A percentile compares a stretch with the other conserved stretches of the same genome.
Evolutionary conservation across 2,797 vertebrate species (phyloP).

Genomic region (Anguilla pacifica): DNA sequence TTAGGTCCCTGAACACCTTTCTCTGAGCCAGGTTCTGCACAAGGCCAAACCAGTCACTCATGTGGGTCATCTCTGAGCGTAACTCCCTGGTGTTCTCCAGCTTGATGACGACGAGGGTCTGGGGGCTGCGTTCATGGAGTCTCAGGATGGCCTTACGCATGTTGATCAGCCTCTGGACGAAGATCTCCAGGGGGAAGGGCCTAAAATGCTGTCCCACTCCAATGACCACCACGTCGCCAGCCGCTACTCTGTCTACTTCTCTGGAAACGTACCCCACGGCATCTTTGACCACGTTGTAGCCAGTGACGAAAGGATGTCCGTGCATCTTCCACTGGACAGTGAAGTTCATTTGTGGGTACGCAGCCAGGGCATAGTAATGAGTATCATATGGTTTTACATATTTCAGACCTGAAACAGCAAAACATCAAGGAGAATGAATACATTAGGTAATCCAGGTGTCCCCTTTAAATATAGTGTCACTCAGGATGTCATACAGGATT

Average conservation of each 20-base stretch:
- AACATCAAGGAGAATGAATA: neutral
- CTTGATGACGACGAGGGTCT: slow-evolving; percentile 1
- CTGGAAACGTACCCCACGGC: neutral
- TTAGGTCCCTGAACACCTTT: neutral
- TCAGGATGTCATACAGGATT: neutral
- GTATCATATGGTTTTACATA: neutral
- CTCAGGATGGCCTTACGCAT: slow-evolving; percentile 1
- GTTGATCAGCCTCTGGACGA: slow-evolving; percentile 13
- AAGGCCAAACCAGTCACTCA: slow-evolving; percentile 3
- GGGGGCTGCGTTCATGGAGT: neutral
- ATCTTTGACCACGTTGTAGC: neutral
- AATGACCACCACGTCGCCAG: neutral
- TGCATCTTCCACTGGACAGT: slow-evolving; percentile 27
- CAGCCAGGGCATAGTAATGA: neutral
- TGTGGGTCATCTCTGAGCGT: neutral
- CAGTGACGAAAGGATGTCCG: slow-evolving; percentile 13
- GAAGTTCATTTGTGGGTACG: neutral
- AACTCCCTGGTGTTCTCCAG: slow-evolving; percentile 22
- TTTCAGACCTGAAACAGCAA: slow-evolving; percentile 12
- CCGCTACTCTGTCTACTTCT: neutral
- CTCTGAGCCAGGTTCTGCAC: slow-evolving; percentile 1
- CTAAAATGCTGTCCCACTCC: slow-evolving; percentile 9
- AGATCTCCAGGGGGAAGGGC: slow-evolving; percentile 3
- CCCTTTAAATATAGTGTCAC: neutral
- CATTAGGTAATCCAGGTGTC: neutral